Percentiles rank a stretch among this genome's conserved stretches.
Conservation (phyloP, 2,113 vertebrate genomes). For the Hemiprocne comata region DNA sequence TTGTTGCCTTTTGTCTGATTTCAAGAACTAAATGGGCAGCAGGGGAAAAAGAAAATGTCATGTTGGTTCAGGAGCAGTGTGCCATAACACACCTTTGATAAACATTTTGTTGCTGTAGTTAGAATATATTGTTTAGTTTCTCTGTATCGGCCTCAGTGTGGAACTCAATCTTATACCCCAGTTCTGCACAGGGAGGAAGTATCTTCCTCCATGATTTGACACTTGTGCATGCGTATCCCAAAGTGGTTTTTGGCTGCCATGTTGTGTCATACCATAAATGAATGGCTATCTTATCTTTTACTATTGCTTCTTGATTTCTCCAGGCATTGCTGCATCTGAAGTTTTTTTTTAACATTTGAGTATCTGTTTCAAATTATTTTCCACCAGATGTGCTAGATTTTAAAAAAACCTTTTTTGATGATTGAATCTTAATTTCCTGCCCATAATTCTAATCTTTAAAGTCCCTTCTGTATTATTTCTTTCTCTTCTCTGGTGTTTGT, state of each 20-base stretch:
- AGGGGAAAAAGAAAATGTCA: neutral
- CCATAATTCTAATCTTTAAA: constrained; percentile 4
- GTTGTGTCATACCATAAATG: neutral
- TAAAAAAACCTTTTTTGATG: neutral
- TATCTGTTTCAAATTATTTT: constrained; percentile 50
- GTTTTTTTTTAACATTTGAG: neutral
- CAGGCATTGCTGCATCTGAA: neutral
- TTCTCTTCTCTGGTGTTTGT: neutral
- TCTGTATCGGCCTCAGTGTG: neutral
- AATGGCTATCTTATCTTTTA: neutral
- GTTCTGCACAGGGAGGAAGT: neutral
- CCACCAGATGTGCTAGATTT: constrained; percentile 5
- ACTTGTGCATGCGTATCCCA: neutral
- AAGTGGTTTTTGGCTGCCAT: neutral
- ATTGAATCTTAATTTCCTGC: constrained; percentile 34
- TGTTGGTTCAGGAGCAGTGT: neutral
- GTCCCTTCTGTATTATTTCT: neutral
- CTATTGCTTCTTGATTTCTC: constrained; percentile 12
- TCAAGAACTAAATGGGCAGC: neutral
- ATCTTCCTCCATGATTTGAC: neutral
- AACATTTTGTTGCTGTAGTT: neutral
- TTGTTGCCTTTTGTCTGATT: neutral
- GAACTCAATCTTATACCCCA: neutral
- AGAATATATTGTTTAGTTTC: neutral
- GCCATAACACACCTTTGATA: neutral